Evolutionary conservation across 2,888 invertebrate genomes (phyloP), one percentile per base, ranked within the genome.

Genomic region (Trichogramma dendrolimi): DNA sequence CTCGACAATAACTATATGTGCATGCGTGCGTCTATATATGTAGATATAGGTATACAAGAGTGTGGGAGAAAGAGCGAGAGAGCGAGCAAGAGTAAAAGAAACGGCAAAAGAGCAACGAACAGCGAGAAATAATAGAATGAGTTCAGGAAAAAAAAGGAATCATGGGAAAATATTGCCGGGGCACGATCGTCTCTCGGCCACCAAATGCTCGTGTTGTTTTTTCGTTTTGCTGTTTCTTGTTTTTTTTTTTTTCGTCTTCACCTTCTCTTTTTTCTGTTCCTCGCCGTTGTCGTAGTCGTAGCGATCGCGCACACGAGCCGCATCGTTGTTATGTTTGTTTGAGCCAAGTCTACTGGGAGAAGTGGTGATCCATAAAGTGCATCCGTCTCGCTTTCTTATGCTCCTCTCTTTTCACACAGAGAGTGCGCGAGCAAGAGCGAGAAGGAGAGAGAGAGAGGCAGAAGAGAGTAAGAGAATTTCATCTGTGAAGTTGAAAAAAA

Each of bases 361-460:
- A 56, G 54, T 50, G 53, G 11, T 14, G 49, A 54, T 60, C 59
- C 58, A 56, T 61, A 61, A 63, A 64, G 58, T 58, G 48, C 55
- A 54, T 54, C 51, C 49, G 54, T 4, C 27, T 27, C 27, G 27
- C 27, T 27, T 27, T 27, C 27, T 27, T 27, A 27, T 27, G 27
- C 27, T 27, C 8, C 14, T 41, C 8, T 8, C 42, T 14, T 48
- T 41, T 39, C 46, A 43, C 10, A n/a, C 42, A 3, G 6, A 38
- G 4, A 38, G 4, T 11, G 39, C 40, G 39, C 40, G 14, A n/a
- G 39, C 6, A 47, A 44, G 27, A 27, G 11, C 11, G 51, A 39
- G 60, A 52, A 60, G 55, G 59, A 51, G 61, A 57, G 41, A 11
- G 42, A 46, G 27, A 55, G 10, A 55, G 46, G 11, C 4, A 14